Base-by-base conservation (phyloP, 2,888 invertebrate species). In the Zygogramma bicolorata region DNA sequence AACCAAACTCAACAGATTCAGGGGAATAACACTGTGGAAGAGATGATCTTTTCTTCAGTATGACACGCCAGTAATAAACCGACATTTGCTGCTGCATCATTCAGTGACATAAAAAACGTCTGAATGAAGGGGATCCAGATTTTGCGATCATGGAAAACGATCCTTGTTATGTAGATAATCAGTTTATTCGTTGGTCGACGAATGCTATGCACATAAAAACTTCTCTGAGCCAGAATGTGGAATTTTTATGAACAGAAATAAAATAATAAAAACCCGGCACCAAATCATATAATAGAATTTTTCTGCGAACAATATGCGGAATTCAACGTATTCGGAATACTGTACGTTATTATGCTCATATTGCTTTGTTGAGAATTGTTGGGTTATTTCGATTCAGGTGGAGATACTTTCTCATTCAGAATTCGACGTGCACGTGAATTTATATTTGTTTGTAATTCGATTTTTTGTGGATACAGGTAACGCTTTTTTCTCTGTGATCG, bases 161-260 rank as follows among this genome's bases (percentile, higher is more conserved):
- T 79, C 79, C 79, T 79, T 80, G 81, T 81, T 81, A 80, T 80
- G 65, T 65, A 65, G 53, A 53, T 13, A 75, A 73, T 79, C 76
- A 81, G 81, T 81, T 81, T 80, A 81, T 81, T 80, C 78, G 76
- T 78, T 75, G 77, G 80, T 76, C 76, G 80, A 79, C 79, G 78
- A 78, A 73, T 74, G 75, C 73, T 68, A 76, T 73, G 5, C 46
- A 78, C 27, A 27, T 77, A 79, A 79, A 81, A 81, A 76, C 81
- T 78, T 74, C 80, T 71, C 76, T 74, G 58, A 77, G 80, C 80
- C 27, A 72, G 77, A 79, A 79, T 79, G 75, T 75, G 80, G 81
- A 81, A 81, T 82, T 82, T 81, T 82, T 82, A 82, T 82, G 79
- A 80, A 81, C 75, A 72, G 78, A 77, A 59, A 79, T 77, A 78